Evolutionary conservation across 2,797 vertebrate species (phyloP), one percentile per base, ranked within the genome.

Genomic region (Pyrrhura leucotis): DNA sequence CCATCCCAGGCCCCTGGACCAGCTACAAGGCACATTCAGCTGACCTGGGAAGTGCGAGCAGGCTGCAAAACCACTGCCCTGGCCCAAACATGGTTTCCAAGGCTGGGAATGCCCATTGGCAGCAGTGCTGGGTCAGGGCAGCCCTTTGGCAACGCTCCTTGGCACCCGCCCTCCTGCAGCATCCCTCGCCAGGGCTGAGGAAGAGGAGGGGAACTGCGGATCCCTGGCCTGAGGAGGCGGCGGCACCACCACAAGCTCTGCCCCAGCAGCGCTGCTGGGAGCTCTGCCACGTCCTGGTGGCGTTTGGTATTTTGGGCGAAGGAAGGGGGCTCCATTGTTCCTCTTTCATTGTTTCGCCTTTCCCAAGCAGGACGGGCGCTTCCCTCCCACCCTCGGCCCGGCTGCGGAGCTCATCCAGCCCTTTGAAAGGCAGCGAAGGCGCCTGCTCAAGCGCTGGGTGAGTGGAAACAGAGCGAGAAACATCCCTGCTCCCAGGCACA

Each of bases 271-370:
- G 3, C 90, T 6, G 79, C 85, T 88, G 12, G 39, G 91, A 92
- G 77, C 87, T 26, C 59, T 75, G 93, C 93, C 91, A 65, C 66
- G 0, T 59, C 75, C 84, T 56, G 59, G 78, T 56, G 89, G 81
- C 7, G 1, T 73, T 90, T 66, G 93, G 85, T 76, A 85, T 95
- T 95, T 66, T 2, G 81, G 78, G 91, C n/a, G 67, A 91, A 56
- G 72, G 78, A 87, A 95, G 66, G 91, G 95, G 82, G 93, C 88
- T 92, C 88, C 91, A 88, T 95, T 96, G 94, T 96, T 95, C 89
- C 85, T 89, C 78, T 92, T 53, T 54, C 5, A 96, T 95, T 95
- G 94, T 95, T 91, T 37, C 10, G 74, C 31, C 62, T 75, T 93
- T 92, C 93, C 87, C 33, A 89, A 89, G 85, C 4, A 1, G 88